Base-by-base conservation (phyloP, 2,113 vertebrate genomes). In the Channa maculata region DNA sequence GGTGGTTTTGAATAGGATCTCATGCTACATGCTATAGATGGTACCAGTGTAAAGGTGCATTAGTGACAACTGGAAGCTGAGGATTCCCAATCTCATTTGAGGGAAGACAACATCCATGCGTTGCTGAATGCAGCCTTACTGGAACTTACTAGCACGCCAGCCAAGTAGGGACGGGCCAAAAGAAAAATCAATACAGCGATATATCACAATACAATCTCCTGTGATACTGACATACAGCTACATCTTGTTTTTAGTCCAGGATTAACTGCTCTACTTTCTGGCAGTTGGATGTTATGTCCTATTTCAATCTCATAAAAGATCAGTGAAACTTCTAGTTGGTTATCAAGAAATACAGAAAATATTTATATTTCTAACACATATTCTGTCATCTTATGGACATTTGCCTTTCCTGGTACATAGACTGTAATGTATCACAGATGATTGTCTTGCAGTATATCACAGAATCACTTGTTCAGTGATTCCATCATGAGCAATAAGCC, bases 1-100 rank as follows among this genome's bases (percentile, higher is more conserved):
- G 92, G 82, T 77, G 74, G 77, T 38, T 71, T 61, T 73, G 5
- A 58, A 60, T 65, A 63, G 58, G 61, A 46, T 48, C 12, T 54
- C 41, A 4, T 51, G 58, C 41, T 77, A 74, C 10, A 5, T 7
- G 48, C 48, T 55, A n/a, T 7, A 24, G 33, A 13, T 49, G 49
- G 43, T 11, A 52, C 15, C 63, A 36, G 57, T 6, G 2, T 58
- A 5, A 39, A 33, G 0, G 10, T 39, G 51, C 24, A 24, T 33
- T 3, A 14, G 54, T 54, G 74, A 80, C 82, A 73, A 70, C 80
- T 71, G 75, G 61, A 69, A 53, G 57, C 52, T 77, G 75, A 64
- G 62, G 6, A 24, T 24, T 24, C 24, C 24, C 24, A 24, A 24
- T 24, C 24, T 24, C 24, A 24, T 24, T 24, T 24, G 24, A 13